Evolutionary conservation across 2,113 vertebrate genomes (phyloP).

Genomic region (Puffinus mauretanicus): DNA sequence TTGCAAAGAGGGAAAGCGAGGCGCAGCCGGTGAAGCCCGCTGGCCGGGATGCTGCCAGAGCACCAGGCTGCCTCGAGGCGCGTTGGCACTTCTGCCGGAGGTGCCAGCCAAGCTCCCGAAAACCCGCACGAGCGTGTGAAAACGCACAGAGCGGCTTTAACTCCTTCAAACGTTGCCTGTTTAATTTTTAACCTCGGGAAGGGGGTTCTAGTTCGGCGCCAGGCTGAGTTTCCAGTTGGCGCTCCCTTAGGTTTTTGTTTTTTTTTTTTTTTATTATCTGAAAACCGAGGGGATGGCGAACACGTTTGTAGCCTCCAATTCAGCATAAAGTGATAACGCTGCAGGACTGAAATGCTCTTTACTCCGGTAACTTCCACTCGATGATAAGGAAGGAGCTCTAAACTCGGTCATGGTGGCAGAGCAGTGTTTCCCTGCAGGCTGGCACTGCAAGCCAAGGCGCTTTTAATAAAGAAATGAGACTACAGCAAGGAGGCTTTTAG

Average conservation of each 20-base stretch:
- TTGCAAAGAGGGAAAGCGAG: neutral
- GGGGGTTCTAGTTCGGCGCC: neutral
- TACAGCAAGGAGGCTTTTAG: neutral
- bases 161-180: neutral
- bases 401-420: neutral
- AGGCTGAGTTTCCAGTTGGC: neutral
- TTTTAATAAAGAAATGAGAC: neutral
- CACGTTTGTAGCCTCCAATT: neutral
- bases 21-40: neutral
- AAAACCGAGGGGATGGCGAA: neutral
- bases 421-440: neutral
- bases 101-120: neutral
- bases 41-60: neutral
- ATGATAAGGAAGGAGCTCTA: neutral
- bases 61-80: neutral
- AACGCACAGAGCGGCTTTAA: neutral
- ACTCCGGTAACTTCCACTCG: neutral
- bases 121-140: neutral
- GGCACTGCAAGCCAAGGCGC: neutral
- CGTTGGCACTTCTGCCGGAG: neutral
- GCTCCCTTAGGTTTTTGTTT: neutral
- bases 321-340: neutral
- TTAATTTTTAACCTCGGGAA: neutral
- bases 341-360: neutral
- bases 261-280: neutral